A percentile compares a stretch with the other conserved stretches of the same genome.
These are phyloP conservation scores for Pteria penguin DNA, from an alignment of 2,888 invertebrate genomes.

Conservation along the genomic window DNA sequence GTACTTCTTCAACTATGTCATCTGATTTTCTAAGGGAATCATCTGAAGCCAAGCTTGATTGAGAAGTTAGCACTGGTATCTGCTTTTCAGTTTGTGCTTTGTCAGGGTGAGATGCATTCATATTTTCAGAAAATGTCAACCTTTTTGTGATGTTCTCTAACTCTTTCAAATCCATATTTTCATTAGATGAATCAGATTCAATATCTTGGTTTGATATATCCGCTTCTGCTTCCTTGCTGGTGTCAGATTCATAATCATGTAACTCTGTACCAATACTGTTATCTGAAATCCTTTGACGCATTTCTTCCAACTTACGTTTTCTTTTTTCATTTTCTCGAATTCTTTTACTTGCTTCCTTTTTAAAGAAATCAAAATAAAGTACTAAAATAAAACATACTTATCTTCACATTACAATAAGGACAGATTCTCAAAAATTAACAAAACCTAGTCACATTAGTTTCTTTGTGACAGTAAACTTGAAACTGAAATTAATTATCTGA, in stretches of 20 bases:
- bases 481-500: too few relatives aligned
- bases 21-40: conserved; percentile 46
- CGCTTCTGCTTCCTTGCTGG: conserved; percentile 24
- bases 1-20: conserved; percentile 61
- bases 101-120: conserved; percentile 49
- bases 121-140: conserved; percentile 45
- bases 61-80: conserved; percentile 26
- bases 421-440: too few relatives aligned
- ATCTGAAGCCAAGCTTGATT: conserved; percentile 46
- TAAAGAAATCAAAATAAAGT: too few relatives aligned
- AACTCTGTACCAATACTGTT: conserved; percentile 37
- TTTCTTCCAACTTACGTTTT: conserved; percentile 65
- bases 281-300: conserved; percentile 62
- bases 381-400: too few relatives aligned
- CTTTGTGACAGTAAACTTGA: too few relatives aligned
- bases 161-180: conserved; percentile 5
- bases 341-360: conserved; percentile 59
- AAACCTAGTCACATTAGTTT: too few relatives aligned
- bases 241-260: conserved; percentile 37
- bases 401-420: too few relatives aligned
- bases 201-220: conserved; percentile 1
- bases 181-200: conserved; percentile 28
- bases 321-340: conserved; percentile 60
- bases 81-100: conserved; percentile 52
- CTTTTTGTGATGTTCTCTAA: neutral